phyloP scores from a whole-genome alignment of 2,797 vertebrate genomes.

The Gambusia yucatana region DNA sequence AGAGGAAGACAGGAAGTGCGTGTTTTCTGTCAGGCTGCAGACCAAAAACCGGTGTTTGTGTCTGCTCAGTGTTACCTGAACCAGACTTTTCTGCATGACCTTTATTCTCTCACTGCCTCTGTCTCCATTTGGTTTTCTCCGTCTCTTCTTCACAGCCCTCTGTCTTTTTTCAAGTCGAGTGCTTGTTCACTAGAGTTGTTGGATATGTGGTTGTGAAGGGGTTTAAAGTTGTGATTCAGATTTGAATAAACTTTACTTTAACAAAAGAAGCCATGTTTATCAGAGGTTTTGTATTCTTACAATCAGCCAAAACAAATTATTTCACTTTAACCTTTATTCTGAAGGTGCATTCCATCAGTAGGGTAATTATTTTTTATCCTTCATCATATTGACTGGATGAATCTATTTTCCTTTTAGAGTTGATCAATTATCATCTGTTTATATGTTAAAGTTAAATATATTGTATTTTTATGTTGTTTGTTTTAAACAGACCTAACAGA shows the following conservation, averaged over 20 bases:
- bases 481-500: constrained; percentile 4
- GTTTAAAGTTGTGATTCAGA: constrained; percentile 20
- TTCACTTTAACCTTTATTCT: not conserved
- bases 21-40: constrained; percentile 51
- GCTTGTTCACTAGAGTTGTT: constrained; percentile 6
- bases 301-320: not conserved
- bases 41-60: constrained; percentile 42
- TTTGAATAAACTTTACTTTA: constrained; percentile 15
- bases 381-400: not conserved
- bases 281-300: constrained; percentile 17
- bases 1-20: constrained; percentile 57
- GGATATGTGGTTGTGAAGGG: constrained; percentile 15
- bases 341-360: not conserved
- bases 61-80: constrained; percentile 75
- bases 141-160: constrained; percentile 22
- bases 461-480: too few species aligned
- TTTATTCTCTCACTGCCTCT: constrained; percentile 24
- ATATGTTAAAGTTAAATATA: not conserved
- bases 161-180: constrained; percentile 52
- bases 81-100: constrained; percentile 33
- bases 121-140: constrained; percentile 8
- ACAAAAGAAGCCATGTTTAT: constrained; percentile 19
- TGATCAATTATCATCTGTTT: not conserved
- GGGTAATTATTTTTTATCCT: not conserved
- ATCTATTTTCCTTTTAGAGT: not conserved